These are phyloP conservation scores for Thalassaphorura encarpata DNA, from an alignment of 1,140 invertebrate genomes.

Conservation along the genomic window DNA sequence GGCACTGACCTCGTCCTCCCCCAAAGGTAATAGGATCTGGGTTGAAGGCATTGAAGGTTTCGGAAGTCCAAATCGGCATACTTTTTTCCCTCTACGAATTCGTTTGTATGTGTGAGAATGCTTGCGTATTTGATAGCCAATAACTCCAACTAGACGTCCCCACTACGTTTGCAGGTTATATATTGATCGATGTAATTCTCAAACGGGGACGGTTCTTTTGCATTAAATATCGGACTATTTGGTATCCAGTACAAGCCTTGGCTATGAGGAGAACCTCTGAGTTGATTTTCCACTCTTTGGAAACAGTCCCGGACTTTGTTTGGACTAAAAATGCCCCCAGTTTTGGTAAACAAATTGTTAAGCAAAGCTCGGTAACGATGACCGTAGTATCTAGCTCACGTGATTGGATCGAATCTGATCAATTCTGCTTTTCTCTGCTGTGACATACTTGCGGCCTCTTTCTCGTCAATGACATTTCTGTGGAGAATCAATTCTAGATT, in stretches of 20 bases:
- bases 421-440: slow-evolving; percentile 34
- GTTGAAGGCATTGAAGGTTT: too few species aligned
- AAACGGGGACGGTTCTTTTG: neutral
- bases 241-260: slow-evolving; percentile 19
- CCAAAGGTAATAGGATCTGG: too few species aligned
- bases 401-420: slow-evolving; percentile 40
- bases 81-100: neutral
- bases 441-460: slow-evolving; percentile 24
- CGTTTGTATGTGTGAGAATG: slow-evolving; percentile 12
- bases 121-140: slow-evolving; percentile 15
- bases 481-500: slow-evolving; percentile 37
- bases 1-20: too few species aligned
- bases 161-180: slow-evolving; percentile 1
- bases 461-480: slow-evolving; percentile 28
- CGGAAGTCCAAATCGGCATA: too few species aligned
- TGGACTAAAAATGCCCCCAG: slow-evolving; percentile 7
- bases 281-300: slow-evolving; percentile 13
- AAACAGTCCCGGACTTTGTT: slow-evolving; percentile 9
- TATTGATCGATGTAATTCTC: slow-evolving; percentile 9
- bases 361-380: slow-evolving; percentile 6
- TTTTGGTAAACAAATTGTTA: neutral
- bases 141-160: neutral
- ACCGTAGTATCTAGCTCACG: slow-evolving; percentile 32
- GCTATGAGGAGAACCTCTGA: slow-evolving; percentile 14
- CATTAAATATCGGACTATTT: slow-evolving; percentile 8